Evolutionary conservation across 2,113 vertebrate genomes (phyloP), one percentile per base, ranked within the genome.

Genomic region (Macrotis lagotis): DNA sequence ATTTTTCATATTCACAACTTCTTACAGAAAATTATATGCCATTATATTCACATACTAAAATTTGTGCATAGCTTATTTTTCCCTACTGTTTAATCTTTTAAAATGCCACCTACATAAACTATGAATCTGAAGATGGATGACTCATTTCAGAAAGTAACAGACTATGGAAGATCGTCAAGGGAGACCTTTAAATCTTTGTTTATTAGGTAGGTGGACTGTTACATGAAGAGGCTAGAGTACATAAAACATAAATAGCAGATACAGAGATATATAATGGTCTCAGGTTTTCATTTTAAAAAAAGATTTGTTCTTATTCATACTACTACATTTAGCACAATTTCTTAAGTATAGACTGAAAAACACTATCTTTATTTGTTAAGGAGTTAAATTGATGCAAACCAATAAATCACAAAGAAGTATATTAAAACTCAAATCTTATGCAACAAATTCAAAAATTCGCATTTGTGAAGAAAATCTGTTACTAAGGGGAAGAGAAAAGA

Each of bases 91-190:
- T 90, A 55, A n/a, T 37, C 37, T n/a, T 48, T 74, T 51, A 50
- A 90, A 90, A 83, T 59, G 0, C 53, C 91, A 96, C 91, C 0
- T 0, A 25, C 47, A n/a, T 94, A 92, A 94, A 93, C 91, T 49
- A 95, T 94, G 90, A 47, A 90, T 92, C 14, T 96, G 95, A 94
- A 95, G 48, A 11, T 91, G 24, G 92, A 9, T 0, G 93, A 95
- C 92, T 92, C 88, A 51, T 48, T 90, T 8, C 51, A 94, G 92
- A 89, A 48, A 93, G 24, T 52, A 28, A 9, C 0, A n/a, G 90
- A 26, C 53, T 51, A 90, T 94, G 51, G 50, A 52, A 91, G 51
- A 8, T 53, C 2, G 55, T 88, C 90, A 88, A 90, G 52, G 92
- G 51, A 93, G 12, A 51, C 92, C 8, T 93, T 89, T 0, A 0